phyloP scores from a whole-genome alignment of 2,888 invertebrate species.

The Lamproptera curius region DNA sequence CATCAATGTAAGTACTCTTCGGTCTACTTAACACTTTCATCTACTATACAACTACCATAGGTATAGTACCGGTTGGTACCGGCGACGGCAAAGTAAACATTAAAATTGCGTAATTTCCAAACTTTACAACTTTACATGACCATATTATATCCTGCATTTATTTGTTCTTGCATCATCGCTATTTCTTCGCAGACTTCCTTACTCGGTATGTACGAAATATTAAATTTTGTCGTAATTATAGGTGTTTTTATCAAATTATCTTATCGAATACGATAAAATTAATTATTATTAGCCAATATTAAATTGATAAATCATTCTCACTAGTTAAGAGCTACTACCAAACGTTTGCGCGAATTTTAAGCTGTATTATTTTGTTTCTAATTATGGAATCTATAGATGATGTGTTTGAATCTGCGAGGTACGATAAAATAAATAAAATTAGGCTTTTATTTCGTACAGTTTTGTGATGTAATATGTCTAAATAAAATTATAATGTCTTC shows the following conservation, averaged over 20 bases:
- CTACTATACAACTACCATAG: not conserved
- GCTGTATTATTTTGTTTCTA: not conserved
- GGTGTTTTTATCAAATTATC: not conserved
- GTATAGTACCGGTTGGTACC: conserved; percentile 2
- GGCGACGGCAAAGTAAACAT: conserved; percentile 8
- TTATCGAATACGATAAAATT: conserved; percentile 1
- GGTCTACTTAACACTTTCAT: not conserved
- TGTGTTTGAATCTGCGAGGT: conserved; percentile 19
- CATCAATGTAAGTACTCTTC: conserved; percentile 17
- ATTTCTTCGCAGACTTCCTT: not conserved
- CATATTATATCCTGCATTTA: not conserved
- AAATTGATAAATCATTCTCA: not conserved
- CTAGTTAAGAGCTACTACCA: not conserved
- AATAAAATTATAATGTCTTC: too few species aligned
- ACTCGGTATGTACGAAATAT: not conserved
- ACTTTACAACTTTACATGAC: not conserved
- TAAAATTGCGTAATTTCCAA: conserved; percentile 13
- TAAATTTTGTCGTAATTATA: not conserved
- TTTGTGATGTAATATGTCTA: too few species aligned
- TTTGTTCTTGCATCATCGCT: conserved; percentile 14
- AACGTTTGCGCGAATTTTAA: conserved; percentile 8
- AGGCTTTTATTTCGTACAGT: too few species aligned
- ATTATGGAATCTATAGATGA: conserved; percentile 20
- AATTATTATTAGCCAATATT: conserved; percentile 1
- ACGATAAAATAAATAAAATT: not conserved